These are phyloP conservation scores for Melospiza georgiana DNA, from an alignment of 2,113 vertebrate species.

Conservation along the genomic window DNA sequence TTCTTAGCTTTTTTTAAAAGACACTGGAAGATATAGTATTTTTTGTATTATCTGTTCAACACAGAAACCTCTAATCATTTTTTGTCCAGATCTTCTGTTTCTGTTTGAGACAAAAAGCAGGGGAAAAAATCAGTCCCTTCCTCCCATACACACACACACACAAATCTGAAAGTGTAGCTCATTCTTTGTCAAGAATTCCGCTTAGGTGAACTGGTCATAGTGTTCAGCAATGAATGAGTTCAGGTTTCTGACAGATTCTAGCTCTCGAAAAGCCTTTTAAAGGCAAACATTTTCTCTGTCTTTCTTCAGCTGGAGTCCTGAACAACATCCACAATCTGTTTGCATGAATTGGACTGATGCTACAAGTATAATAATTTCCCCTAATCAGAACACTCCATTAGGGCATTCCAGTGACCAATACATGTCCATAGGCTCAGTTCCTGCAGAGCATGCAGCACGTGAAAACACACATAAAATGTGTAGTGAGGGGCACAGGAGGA, in stretches of 20 bases:
- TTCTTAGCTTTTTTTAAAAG: background rate
- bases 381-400: background rate
- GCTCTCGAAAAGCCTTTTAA: background rate
- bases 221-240: background rate
- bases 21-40: background rate
- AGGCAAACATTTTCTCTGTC: background rate
- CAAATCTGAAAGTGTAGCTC: background rate
- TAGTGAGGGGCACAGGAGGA: background rate
- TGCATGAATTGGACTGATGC: background rate
- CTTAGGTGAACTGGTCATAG: background rate
- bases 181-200: background rate
- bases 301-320: background rate
- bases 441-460: background rate
- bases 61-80: background rate
- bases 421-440: background rate
- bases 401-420: background rate
- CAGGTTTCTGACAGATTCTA: background rate
- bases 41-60: background rate
- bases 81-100: background rate
- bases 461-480: background rate
- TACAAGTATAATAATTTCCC: background rate
- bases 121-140: background rate
- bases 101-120: background rate
- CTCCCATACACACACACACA: background rate
- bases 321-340: background rate